Conservation (phyloP, 2,888 invertebrate species). For the Lacanobia wlatinum region DNA sequence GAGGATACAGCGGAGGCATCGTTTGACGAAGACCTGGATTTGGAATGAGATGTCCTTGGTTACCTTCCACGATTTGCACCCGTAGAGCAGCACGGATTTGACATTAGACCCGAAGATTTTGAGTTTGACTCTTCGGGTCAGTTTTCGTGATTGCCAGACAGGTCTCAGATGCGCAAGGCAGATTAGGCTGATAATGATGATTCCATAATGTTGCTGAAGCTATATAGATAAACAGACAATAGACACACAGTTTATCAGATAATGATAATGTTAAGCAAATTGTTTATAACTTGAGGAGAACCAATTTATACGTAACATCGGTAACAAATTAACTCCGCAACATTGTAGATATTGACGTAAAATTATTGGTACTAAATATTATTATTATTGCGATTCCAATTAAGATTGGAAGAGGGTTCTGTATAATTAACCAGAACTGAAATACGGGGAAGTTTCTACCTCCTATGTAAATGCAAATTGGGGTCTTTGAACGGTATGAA, state of each 20-base stretch:
- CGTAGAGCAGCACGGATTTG: too few relatives aligned
- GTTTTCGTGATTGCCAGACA: too few relatives aligned
- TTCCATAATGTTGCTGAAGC: too few relatives aligned
- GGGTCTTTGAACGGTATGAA: constrained; percentile 4
- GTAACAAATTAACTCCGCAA: constrained; percentile 28
- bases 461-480: constrained; percentile 28
- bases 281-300: neutral
- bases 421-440: constrained; percentile 23
- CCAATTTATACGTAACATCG: neutral
- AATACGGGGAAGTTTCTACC: constrained; percentile 21
- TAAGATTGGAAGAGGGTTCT: constrained; percentile 51
- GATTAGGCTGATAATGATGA: too few relatives aligned
- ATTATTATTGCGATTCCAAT: constrained; percentile 56
- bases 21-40: too few relatives aligned
- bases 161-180: too few relatives aligned
- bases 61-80: too few relatives aligned
- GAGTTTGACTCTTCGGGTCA: too few relatives aligned
- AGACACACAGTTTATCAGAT: neutral
- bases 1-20: too few relatives aligned
- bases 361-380: constrained; percentile 59
- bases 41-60: too few relatives aligned
- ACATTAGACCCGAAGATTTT: too few relatives aligned
- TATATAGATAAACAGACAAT: too few relatives aligned
- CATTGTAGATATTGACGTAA: constrained; percentile 29
- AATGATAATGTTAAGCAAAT: neutral